phyloP scores from a whole-genome alignment of 2,797 vertebrate genomes.

The Bradypodion ventrale region DNA sequence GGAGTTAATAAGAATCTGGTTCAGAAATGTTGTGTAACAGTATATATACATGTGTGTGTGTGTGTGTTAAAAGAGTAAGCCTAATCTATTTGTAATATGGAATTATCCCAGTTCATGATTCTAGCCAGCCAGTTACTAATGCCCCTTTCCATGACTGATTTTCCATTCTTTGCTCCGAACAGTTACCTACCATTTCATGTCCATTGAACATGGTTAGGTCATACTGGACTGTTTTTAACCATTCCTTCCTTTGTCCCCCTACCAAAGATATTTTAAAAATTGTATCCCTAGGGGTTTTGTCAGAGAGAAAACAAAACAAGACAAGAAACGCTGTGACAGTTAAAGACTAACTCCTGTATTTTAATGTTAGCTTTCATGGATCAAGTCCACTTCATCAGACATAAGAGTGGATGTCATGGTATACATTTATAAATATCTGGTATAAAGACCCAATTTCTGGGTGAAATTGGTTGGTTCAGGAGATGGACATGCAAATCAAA shows the following conservation, averaged over 20 bases:
- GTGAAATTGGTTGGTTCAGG: too few species aligned
- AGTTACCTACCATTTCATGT: not conserved
- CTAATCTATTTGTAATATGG: not conserved
- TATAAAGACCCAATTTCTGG: too few species aligned
- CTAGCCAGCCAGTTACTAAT: not conserved
- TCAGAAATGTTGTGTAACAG: not conserved
- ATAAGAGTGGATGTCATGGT: too few species aligned
- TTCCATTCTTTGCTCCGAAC: not conserved
- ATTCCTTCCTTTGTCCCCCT: not conserved
- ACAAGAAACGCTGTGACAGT: too few species aligned
- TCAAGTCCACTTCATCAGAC: too few species aligned
- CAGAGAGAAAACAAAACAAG: too few species aligned
- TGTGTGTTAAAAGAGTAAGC: too few species aligned
- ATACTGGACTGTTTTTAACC: not conserved
- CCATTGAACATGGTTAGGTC: not conserved
- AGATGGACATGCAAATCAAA: too few species aligned
- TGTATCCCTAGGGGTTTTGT: not conserved
- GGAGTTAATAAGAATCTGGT: constrained; percentile 5
- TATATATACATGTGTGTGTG: too few species aligned
- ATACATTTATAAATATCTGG: too few species aligned
- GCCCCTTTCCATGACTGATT: not conserved
- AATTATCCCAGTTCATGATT: not conserved
- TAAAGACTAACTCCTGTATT: too few species aligned
- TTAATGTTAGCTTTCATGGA: too few species aligned
- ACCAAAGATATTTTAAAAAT: not conserved